Base-by-base conservation (phyloP, 2,113 vertebrate species). In the Myrmophylax atrothorax region DNA sequence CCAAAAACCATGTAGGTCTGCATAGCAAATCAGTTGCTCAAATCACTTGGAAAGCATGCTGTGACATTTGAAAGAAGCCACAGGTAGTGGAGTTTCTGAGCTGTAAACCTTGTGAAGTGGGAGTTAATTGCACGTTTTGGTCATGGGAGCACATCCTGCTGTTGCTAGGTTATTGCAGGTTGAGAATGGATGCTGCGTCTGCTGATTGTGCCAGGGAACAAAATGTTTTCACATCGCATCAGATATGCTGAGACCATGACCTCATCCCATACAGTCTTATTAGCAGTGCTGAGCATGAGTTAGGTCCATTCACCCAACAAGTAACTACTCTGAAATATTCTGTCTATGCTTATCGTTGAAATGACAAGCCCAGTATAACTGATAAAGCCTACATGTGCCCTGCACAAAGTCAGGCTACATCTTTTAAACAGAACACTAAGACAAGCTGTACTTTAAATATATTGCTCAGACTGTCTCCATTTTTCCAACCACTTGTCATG, bases 131-230 rank as follows among this genome's bases (percentile, higher is more conserved):
- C 62, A 56, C 1, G 0, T 64, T 92, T 84, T 72, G 38, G 56
- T 82, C 12, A 26, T 5, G 37, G 0, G 0, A 60, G 40, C 44
- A 40, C 31, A 10, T 19, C 8, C 69, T 77, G 63, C n/a, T 63
- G 75, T 92, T 93, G 44, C 75, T 64, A 68, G 66, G 77, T 82
- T 76, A 68, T 81, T 7, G 3, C 37, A 53, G 40, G 58, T 22
- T 52, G 40, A 66, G 62, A 60, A 68, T 26, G 75, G 80, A 70
- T 37, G 33, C 29, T 74, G 47, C 0, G 0, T 52, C 44, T 90
- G 66, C 52, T 7, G 8, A 31, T 13, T 77, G 55, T 72, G 70
- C 14, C 8, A 7, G 55, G 56, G 55, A 69, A 74, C 9, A 77
- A 83, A 92, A 44, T 7, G 26, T 64, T 92, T 86, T 74, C 11